These are phyloP conservation scores for Cyanoliseus patagonus DNA, from an alignment of 2,113 vertebrate species.

Conservation along the genomic window DNA sequence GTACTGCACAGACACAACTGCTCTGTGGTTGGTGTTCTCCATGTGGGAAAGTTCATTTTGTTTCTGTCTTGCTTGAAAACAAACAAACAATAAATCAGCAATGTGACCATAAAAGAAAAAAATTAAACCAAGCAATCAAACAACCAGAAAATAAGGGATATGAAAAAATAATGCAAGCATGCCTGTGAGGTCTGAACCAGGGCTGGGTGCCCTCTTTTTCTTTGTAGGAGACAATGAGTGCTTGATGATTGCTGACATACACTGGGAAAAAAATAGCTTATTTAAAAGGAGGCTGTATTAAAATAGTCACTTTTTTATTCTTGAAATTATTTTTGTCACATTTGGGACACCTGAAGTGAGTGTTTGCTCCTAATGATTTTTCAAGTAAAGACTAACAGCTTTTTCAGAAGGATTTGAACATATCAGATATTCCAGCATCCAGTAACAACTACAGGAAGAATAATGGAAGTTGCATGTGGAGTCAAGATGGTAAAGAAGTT, in stretches of 20 bases:
- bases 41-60: slow-evolving; percentile 60
- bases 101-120: neutral
- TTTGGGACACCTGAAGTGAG: neutral
- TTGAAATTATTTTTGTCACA: slow-evolving; percentile 37
- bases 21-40: slow-evolving; percentile 51
- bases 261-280: neutral
- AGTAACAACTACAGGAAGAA: neutral
- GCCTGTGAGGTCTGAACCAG: neutral
- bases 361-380: neutral
- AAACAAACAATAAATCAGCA: slow-evolving; percentile 58
- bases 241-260: neutral
- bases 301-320: neutral
- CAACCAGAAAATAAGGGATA: neutral
- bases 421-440: neutral
- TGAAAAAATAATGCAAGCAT: neutral
- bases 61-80: slow-evolving; percentile 62
- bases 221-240: neutral
- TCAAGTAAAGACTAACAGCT: neutral
- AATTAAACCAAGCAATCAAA: neutral
- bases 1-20: slow-evolving; percentile 21
- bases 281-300: neutral
- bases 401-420: neutral
- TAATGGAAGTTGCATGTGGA: neutral
- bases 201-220: neutral
- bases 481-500: neutral